Evolutionary conservation across 64 coral and sea anemone species (phyloP).

Genomic region (Hydrozoanthus tunicans): DNA sequence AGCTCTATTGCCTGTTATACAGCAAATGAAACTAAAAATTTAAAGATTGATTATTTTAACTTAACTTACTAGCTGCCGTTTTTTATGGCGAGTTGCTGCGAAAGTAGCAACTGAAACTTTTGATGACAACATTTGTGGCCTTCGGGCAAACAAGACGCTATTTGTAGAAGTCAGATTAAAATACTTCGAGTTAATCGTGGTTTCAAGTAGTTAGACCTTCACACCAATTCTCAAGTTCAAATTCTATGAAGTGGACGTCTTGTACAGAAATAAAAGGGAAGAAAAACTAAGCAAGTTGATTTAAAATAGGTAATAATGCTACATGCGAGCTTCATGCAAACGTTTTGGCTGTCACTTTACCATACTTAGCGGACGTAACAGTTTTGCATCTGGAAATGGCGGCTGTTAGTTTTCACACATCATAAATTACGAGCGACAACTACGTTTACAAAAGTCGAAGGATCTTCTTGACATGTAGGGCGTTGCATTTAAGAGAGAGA

Average conservation of each 20-base stretch:
- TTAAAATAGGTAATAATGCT: not conserved
- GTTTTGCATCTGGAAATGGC: not conserved
- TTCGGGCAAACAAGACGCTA: conserved; percentile 40
- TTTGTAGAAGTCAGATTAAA: conserved; percentile 18
- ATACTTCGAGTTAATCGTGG: conserved; percentile 8
- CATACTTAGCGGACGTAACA: not conserved
- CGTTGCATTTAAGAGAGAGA: not conserved
- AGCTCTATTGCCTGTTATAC: not conserved
- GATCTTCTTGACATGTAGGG: not conserved
- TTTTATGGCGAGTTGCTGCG: not conserved
- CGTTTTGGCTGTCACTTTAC: not conserved
- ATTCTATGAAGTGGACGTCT: not conserved
- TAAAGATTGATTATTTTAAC: not conserved
- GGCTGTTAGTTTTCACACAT: conserved; percentile 47
- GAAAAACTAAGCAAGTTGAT: not conserved
- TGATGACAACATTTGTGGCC: conserved; percentile 38
- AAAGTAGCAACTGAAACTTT: conserved; percentile 19
- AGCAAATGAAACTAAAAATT: not conserved
- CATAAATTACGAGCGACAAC: conserved; percentile 30
- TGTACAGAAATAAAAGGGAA: not conserved
- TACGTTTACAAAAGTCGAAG: not conserved
- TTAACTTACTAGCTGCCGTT: not conserved
- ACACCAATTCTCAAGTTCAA: not conserved
- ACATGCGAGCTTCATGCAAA: not conserved
- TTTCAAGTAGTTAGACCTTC: not conserved